Evolutionary conservation across 2,888 invertebrate genomes (phyloP), one percentile per base, ranked within the genome.

Genomic region (Lycocerus yunnanus): DNA sequence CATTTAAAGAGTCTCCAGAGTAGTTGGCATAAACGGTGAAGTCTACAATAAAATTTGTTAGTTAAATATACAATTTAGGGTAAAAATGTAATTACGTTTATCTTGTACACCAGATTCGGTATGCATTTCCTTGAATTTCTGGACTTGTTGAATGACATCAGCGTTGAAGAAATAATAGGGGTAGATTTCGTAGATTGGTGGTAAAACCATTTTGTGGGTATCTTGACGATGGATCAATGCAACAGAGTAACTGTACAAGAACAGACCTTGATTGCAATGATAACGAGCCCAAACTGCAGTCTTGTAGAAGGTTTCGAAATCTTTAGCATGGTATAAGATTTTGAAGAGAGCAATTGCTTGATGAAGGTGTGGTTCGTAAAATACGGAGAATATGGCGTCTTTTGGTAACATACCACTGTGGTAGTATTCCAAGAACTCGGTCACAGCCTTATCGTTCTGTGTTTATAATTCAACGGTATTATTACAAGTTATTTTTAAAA

Each of bases 151-250:
- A 84, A 95, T 90, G 75, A 93, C 89, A 82, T 93, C 91, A 72
- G 90, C 88, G 83, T 92, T 92, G 84, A 92, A 90, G 89, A 93
- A 94, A 86, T 90, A 90, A 79, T 92, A 90, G 0, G 95, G 95
- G 84, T 91, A 90, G 77, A 94, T 88, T 86, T 95, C 94, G 82
- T 93, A 93, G 70, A 92, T 88, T 68, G 93, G 91, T 14, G 94
- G 94, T 11, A 94, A 86, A 59, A 91, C 87, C 70, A 94, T 86
- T 20, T 91, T 92, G 81, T 90, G 89, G 72, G 90, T 91, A 77
- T 93, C 93, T 8, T 86, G 86, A 58, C 92, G 91, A 80, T 92
- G 92, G 60, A 92, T 85, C 13, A 93, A 88, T 11, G 92, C 92
- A 20, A 90, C 87, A 74, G 89, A 89, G 70, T 92, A 84, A 4